Evolutionary conservation across 2,888 invertebrate genomes (phyloP).

Genomic region (Eristalinus aeneus): DNA sequence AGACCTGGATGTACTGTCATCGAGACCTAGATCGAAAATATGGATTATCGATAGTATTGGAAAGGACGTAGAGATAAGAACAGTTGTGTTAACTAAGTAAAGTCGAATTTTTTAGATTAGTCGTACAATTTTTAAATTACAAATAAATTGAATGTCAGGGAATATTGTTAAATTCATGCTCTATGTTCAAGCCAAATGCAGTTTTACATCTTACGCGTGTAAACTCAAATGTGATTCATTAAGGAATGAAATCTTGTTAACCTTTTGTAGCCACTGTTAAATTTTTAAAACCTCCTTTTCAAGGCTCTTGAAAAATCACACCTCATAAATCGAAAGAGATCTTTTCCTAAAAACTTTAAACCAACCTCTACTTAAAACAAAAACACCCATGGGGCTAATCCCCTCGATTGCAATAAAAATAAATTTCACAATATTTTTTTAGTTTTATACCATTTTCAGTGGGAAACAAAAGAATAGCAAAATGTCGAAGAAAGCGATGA

Average conservation of each 20-base stretch:
- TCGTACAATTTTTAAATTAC: no score
- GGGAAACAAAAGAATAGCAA: constrained; percentile 14
- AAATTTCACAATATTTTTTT: constrained; percentile 64
- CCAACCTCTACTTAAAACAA: not conserved
- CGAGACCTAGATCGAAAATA: no score
- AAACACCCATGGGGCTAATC: constrained; percentile 46
- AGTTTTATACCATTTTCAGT: constrained; percentile 50
- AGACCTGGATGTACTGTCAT: no score
- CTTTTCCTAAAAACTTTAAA: not conserved
- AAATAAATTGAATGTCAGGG: no score
- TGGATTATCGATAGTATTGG: no score
- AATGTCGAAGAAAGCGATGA: constrained; percentile 4
- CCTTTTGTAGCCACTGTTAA: not conserved
- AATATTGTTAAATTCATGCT: no score
- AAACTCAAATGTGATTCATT: no score
- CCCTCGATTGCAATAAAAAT: constrained; percentile 62
- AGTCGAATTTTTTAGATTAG: no score
- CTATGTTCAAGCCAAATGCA: no score
- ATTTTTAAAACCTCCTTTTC: not conserved
- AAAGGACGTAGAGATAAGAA: no score
- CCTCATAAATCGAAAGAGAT: not conserved
- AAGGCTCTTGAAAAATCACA: not conserved
- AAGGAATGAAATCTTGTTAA: not conserved
- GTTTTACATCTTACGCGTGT: no score
- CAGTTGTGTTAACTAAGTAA: no score